Conservation (phyloP, 2,797 vertebrate genomes). For the Tauraco hartlaubi region DNA sequence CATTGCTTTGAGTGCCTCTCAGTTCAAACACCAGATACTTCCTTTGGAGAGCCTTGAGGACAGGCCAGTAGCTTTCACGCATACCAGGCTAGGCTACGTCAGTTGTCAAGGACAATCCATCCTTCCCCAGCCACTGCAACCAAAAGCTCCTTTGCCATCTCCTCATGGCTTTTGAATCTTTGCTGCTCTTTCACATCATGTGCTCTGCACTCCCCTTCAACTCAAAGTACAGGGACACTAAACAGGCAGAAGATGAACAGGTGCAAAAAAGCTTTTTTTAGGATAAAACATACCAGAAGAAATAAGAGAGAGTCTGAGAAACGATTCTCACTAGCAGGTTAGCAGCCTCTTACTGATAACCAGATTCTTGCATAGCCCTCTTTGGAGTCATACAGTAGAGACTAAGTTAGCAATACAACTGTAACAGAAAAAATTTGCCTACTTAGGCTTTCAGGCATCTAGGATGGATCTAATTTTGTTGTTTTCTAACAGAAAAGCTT, state of each 20-base stretch:
- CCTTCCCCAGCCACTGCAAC: background rate
- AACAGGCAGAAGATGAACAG: background rate
- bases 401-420: background rate
- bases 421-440: background rate
- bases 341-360: background rate
- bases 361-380: rapidly evolving
- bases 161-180: background rate
- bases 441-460: background rate
- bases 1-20: background rate
- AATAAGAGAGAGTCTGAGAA: background rate
- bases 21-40: background rate
- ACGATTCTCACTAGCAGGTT: background rate
- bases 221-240: background rate
- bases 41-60: background rate
- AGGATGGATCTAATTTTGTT: background rate
- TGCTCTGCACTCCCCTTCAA: background rate
- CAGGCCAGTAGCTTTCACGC: background rate
- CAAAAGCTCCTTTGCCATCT: background rate
- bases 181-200: background rate
- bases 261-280: background rate
- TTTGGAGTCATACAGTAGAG: background rate
- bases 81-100: background rate
- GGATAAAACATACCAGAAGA: background rate
- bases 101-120: background rate
- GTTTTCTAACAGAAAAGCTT: background rate